Conservation (phyloP, 2,888 invertebrate species). For the Cheilosia impressa region DNA sequence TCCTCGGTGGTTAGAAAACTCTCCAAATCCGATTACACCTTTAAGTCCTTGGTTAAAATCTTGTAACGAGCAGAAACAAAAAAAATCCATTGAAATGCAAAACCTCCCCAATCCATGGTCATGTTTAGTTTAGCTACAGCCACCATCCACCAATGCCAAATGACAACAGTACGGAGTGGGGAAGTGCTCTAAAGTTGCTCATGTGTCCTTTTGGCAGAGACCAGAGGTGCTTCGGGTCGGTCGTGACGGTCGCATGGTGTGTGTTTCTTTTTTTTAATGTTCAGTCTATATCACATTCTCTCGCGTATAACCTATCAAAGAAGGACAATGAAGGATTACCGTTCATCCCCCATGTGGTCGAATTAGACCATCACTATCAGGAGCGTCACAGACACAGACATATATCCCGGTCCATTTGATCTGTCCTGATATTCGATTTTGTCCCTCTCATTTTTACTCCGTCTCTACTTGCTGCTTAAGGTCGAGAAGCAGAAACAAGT, state of each 20-base stretch:
- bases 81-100: conserved; percentile 46
- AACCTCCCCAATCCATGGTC: conserved; percentile 26
- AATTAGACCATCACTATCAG: conserved; percentile 45
- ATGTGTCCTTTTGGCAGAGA: conserved; percentile 31
- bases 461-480: conserved; percentile 34
- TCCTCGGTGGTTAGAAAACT: conserved; percentile 35
- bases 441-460: conserved; percentile 16
- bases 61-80: conserved; percentile 48
- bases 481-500: conserved; percentile 54
- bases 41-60: conserved; percentile 57
- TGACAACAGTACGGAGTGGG: conserved; percentile 25
- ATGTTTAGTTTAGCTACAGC: conserved; percentile 26
- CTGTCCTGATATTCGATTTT: conserved; percentile 47
- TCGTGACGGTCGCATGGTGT: neutral
- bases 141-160: conserved; percentile 14
- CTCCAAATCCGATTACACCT: conserved; percentile 59
- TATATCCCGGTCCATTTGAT: conserved; percentile 40
- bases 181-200: conserved; percentile 8
- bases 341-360: conserved; percentile 51
- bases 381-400: conserved; percentile 3
- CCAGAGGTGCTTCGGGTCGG: conserved; percentile 15
- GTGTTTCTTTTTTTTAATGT: neutral
- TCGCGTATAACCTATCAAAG: conserved; percentile 42
- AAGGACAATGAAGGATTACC: conserved; percentile 60
- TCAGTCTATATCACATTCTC: conserved; percentile 31